A percentile compares a stretch with the other conserved stretches of the same genome.
Conservation (phyloP, 2,113 vertebrate genomes). For the Strix aluco region DNA sequence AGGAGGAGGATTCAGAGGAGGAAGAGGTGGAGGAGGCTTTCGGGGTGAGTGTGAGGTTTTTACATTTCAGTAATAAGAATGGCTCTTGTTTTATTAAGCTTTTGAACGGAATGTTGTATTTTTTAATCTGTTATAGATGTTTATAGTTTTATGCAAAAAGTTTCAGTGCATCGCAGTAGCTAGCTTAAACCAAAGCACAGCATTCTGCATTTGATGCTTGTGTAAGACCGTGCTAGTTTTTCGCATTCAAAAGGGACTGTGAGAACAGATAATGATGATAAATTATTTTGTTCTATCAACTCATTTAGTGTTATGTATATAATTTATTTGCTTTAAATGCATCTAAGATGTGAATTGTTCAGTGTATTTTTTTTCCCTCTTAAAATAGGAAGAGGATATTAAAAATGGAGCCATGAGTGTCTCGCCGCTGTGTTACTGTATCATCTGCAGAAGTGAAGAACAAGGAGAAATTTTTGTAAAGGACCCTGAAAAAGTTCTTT, state of each 20-base stretch:
- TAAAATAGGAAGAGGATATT: slow-evolving; percentile 74
- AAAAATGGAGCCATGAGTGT: neutral
- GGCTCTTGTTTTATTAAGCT: neutral
- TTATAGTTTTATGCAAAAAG: neutral
- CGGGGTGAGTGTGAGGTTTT: slow-evolving; percentile 67
- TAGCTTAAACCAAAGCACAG: neutral
- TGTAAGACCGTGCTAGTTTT: neutral
- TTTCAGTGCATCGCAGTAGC: neutral
- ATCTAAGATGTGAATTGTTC: neutral
- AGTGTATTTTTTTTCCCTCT: slow-evolving; percentile 30
- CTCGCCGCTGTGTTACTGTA: neutral
- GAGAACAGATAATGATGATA: neutral
- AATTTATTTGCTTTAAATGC: neutral
- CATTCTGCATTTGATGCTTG: neutral
- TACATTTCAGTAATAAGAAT: neutral
- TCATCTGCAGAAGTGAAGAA: neutral
- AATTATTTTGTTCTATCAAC: neutral
- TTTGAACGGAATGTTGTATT: neutral
- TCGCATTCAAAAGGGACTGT: neutral
- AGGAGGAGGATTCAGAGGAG: slow-evolving; percentile 76
- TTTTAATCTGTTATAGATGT: neutral
- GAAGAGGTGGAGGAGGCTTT: slow-evolving; percentile 83
- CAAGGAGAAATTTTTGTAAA: neutral
- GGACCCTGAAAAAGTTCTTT: neutral
- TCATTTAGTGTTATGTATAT: neutral